Evolutionary conservation across 2,797 vertebrate genomes (phyloP).

Genomic region (Enteromius unitaeniatus): DNA sequence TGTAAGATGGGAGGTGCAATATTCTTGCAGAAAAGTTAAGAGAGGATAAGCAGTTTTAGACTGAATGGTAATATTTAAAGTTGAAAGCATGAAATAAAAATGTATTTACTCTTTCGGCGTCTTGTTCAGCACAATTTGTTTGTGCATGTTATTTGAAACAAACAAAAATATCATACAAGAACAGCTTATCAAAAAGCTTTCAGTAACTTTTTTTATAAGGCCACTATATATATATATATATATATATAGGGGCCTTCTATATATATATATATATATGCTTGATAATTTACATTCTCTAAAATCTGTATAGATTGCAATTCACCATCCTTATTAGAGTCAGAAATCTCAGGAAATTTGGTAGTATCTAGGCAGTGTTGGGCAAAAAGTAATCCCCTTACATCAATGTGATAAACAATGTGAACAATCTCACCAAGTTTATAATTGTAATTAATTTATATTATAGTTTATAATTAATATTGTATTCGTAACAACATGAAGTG

Average conservation of each 20-base stretch:
- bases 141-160: not conserved
- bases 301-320: too few species aligned
- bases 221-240: too few species aligned
- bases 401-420: too few species aligned
- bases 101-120: not conserved
- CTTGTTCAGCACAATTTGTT: not conserved
- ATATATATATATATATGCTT: too few species aligned
- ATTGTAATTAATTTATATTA: too few species aligned
- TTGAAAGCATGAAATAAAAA: not conserved
- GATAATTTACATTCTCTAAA: too few species aligned
- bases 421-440: too few species aligned
- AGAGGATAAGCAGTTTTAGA: slow-evolving; percentile 18
- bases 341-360: too few species aligned
- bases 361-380: not conserved
- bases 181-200: not conserved
- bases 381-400: too few species aligned
- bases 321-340: not conserved
- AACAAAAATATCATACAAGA: not conserved
- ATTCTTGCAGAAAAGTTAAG: slow-evolving; percentile 1
- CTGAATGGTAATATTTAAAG: not conserved
- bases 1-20: not conserved
- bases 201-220: not conserved
- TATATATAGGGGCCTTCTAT: too few species aligned
- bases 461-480: too few species aligned
- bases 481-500: too few species aligned